Evolutionary conservation across 37 sponge, comb jelly and placozoan genomes (phyloP).

Genomic region (Beroe forskalii): DNA sequence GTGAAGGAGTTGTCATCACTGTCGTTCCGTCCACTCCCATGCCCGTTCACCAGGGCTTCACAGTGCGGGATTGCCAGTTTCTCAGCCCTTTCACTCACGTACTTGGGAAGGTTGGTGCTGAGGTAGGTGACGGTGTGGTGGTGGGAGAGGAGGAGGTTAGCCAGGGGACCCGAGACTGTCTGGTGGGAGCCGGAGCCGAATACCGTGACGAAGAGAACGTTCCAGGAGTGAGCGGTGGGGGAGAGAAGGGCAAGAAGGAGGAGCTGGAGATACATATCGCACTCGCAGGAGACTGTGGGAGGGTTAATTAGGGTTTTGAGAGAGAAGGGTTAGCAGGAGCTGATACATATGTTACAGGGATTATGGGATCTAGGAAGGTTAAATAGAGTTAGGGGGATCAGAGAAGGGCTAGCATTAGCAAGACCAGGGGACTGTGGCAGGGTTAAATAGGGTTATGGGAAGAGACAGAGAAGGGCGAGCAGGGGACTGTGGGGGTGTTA

Average conservation of each 20-base stretch:
- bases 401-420: too few species aligned
- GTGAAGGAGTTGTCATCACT: neutral
- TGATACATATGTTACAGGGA: too few species aligned
- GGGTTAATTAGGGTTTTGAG: too few species aligned
- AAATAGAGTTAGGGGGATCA: too few species aligned
- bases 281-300: too few species aligned
- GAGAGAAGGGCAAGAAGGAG: neutral
- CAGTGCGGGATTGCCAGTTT: neutral
- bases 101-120: conserved; percentile 51
- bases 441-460: too few species aligned
- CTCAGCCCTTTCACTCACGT: neutral
- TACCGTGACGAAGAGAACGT: neutral
- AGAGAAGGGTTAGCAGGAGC: too few species aligned
- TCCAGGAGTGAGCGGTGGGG: conserved; percentile 1
- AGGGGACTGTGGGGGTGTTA: too few species aligned
- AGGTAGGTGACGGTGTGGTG: conserved; percentile 25
- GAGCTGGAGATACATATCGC: too few species aligned
- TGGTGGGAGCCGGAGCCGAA: conserved; percentile 58
- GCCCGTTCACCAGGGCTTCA: conserved; percentile 8
- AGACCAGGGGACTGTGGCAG: too few species aligned
- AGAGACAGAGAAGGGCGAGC: too few species aligned
- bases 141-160: conserved; percentile 9
- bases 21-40: neutral
- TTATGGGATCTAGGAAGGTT: too few species aligned
- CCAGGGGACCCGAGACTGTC: conserved; percentile 34